These are phyloP conservation scores for Sebastolobus alascanus DNA, from an alignment of 2,797 vertebrate species.

Conservation along the genomic window DNA sequence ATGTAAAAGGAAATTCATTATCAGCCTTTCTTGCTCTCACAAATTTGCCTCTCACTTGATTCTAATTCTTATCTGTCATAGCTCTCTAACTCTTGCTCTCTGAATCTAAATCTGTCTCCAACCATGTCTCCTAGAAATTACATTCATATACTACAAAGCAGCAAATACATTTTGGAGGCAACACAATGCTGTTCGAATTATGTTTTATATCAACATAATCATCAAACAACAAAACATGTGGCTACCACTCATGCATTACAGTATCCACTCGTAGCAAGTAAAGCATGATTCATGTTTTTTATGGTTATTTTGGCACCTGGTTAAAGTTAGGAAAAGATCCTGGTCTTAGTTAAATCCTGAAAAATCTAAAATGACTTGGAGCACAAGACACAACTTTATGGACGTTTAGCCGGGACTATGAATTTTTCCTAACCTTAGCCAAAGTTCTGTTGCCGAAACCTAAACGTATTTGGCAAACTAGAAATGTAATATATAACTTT, in stretches of 20 bases:
- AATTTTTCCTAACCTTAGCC: too few relatives aligned
- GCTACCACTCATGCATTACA: too few relatives aligned
- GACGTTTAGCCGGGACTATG: background rate
- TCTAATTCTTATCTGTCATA: background rate
- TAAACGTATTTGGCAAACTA: too few relatives aligned
- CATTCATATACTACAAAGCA: background rate
- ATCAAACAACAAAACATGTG: too few relatives aligned
- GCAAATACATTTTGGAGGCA: background rate
- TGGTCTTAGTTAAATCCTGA: too few relatives aligned
- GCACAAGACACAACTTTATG: background rate
- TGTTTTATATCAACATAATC: background rate
- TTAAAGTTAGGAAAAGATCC: background rate
- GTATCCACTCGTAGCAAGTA: background rate
- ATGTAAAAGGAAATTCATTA: conserved; percentile 12
- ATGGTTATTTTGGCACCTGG: background rate
- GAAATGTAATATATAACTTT: too few relatives aligned
- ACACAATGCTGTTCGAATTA: background rate
- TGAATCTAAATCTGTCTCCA: background rate
- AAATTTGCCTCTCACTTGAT: background rate
- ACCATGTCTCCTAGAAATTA: background rate
- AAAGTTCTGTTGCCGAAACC: too few relatives aligned
- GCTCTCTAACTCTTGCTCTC: background rate
- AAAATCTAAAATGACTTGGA: background rate
- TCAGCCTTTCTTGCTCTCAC: background rate
- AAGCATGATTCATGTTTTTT: background rate